Base-by-base conservation (phyloP, 2,888 invertebrate genomes). In the Biston stratarius region DNA sequence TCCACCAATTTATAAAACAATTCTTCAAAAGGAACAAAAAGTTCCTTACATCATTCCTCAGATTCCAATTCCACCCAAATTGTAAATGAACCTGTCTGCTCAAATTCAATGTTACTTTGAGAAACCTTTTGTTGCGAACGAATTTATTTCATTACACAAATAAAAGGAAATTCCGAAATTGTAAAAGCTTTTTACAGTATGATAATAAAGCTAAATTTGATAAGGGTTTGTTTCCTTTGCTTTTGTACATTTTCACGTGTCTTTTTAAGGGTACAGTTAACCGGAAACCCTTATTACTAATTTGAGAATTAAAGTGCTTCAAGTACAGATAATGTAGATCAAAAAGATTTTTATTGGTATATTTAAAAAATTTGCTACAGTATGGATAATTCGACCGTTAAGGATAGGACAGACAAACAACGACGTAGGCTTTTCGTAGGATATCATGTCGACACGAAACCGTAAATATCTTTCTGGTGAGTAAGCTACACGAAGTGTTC, bases 121-220 rank as follows among this genome's bases (percentile, higher is more conserved):
- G 55, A 51, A 24, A 61, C 64, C 53, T 59, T 61, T 63, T 59
- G 62, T 60, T 55, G 12, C 33, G 51, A 48, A 34, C 49, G 61
- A 61, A 69, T 67, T 69, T 70, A 69, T 59, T 56, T 64, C 56
- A 58, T 60, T 60, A 60, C 48, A 45, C 15, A 48, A 67, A 47
- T 34, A 61, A 12, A 52, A 61, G 49, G 44, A 36, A 51, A 42
- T 59, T 63, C 38, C 24, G 24, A 45, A 58, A 60, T 60, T 59
- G 56, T 58, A 57, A 60, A 67, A 60, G 45, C 14, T 49, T 59
- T 53, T 59, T 49, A 61, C 6, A 40, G 40, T 10, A 56, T 57
- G 38, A 49, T 34, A 15, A 57, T 64, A 15, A 55, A 64, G 61
- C 53, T 42, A 33, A 49, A 59, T 49, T 40, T 59, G 59, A 59